A percentile compares a stretch with the other conserved stretches of the same genome.
Evolutionary conservation across 2,888 invertebrate genomes (phyloP).

Genomic region (Kuschelorhynchus macadamiae): DNA sequence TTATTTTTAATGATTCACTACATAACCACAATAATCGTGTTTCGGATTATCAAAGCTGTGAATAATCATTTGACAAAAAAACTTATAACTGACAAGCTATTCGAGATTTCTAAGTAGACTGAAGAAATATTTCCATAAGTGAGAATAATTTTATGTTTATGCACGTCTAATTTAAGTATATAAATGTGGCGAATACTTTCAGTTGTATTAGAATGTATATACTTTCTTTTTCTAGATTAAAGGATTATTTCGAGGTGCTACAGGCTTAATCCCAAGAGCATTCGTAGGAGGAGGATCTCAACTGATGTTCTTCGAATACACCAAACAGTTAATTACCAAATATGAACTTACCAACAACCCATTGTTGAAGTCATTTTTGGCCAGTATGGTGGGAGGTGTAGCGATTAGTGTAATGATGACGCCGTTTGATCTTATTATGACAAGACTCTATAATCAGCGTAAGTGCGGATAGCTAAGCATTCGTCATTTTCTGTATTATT

Average conservation of each 20-base stretch:
- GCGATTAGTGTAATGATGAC: conserved; percentile 84
- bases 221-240: conserved; percentile 60
- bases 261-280: conserved; percentile 80
- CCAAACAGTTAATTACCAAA: conserved; percentile 68
- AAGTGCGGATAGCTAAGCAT: conserved; percentile 60
- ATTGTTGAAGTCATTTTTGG: conserved; percentile 74
- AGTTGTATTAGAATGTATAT: not conserved
- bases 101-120: no score
- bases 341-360: conserved; percentile 63
- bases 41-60: no score
- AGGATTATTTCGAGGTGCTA: conserved; percentile 85
- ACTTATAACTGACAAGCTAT: no score
- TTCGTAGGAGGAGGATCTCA: conserved; percentile 87
- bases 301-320: conserved; percentile 82
- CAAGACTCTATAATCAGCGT: conserved; percentile 93
- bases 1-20: no score
- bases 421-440: conserved; percentile 89
- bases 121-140: no score
- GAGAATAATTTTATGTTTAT: no score
- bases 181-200: no score
- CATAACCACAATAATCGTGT: no score
- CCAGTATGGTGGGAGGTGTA: conserved; percentile 84
- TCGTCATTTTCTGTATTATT: not conserved
- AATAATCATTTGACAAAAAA: no score
- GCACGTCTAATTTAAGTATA: no score